Conservation (phyloP, 2,113 vertebrate genomes). For the Rhinolophus sinicus region DNA sequence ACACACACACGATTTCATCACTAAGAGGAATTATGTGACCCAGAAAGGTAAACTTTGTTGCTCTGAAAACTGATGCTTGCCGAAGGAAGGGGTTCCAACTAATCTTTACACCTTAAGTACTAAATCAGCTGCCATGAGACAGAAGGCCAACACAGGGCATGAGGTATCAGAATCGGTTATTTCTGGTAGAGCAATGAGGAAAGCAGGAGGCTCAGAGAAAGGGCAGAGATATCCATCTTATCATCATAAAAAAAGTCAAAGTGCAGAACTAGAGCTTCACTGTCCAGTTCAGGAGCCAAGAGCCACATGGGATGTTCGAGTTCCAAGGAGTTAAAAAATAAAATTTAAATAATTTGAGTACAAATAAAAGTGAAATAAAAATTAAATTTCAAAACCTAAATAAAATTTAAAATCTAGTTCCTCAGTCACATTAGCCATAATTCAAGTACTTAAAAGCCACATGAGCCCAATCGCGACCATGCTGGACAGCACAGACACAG, state of each 20-base stretch:
- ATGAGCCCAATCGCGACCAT: background rate
- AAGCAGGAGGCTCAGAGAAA: background rate
- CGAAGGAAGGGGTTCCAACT: background rate
- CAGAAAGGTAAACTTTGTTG: background rate
- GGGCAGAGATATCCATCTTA: background rate
- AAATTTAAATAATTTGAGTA: background rate
- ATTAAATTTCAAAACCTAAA: background rate
- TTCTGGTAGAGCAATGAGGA: background rate
- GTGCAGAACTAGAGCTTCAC: background rate
- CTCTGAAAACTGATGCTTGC: background rate
- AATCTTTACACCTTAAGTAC: background rate
- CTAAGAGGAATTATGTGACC: background rate
- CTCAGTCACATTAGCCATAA: background rate
- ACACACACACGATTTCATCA: background rate
- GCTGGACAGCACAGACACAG: background rate
- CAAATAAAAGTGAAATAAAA: background rate
- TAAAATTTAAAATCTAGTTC: background rate
- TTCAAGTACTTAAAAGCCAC: background rate
- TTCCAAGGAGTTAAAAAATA: background rate
- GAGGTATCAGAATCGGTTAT: background rate
- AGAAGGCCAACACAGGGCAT: background rate
- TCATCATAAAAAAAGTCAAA: background rate
- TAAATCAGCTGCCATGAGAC: background rate
- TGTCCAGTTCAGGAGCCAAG: background rate
- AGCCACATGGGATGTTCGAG: background rate